phyloP scores from a whole-genome alignment of 2,888 invertebrate genomes.

The Lomographa bimaculata region DNA sequence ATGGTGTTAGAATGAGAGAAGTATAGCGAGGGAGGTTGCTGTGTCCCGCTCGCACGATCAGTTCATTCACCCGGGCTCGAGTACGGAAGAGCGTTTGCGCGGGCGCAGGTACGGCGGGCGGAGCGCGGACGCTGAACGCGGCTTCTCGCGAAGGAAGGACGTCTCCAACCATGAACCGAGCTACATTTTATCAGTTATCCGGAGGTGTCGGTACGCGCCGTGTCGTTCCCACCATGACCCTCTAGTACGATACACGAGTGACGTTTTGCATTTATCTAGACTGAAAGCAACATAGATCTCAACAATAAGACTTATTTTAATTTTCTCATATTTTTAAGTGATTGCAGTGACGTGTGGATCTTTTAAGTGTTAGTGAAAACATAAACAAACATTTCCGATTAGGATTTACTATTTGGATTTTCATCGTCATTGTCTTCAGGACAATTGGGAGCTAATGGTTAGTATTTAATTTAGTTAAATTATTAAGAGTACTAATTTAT shows the following conservation, averaged over 20 bases:
- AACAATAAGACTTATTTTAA: constrained; percentile 77
- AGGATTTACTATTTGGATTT: constrained; percentile 68
- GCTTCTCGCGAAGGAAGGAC: constrained; percentile 71
- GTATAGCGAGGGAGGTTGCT: constrained; percentile 36
- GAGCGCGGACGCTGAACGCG: constrained; percentile 59
- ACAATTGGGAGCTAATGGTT: constrained; percentile 60
- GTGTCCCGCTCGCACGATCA: constrained; percentile 66
- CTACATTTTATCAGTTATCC: constrained; percentile 79
- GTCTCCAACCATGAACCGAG: constrained; percentile 78
- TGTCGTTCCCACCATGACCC: constrained; percentile 63
- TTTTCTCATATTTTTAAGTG: constrained; percentile 66
- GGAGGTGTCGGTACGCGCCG: constrained; percentile 74
- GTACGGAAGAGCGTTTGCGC: constrained; percentile 74
- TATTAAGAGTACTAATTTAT: constrained; percentile 17
- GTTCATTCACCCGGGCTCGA: constrained; percentile 76
- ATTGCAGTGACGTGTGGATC: constrained; percentile 71
- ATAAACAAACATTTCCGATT: constrained; percentile 55
- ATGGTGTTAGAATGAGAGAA: constrained; percentile 28
- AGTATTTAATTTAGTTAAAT: constrained; percentile 40
- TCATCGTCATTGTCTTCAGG: constrained; percentile 47
- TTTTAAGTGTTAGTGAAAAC: constrained; percentile 70
- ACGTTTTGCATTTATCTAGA: constrained; percentile 72
- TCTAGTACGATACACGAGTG: constrained; percentile 59
- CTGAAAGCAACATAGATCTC: constrained; percentile 82
- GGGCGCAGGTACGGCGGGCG: constrained; percentile 66